Evolutionary conservation across 1,140 invertebrate species (phyloP), one percentile per base, ranked within the genome.

Genomic region (Drosophila sulfurigaster): DNA sequence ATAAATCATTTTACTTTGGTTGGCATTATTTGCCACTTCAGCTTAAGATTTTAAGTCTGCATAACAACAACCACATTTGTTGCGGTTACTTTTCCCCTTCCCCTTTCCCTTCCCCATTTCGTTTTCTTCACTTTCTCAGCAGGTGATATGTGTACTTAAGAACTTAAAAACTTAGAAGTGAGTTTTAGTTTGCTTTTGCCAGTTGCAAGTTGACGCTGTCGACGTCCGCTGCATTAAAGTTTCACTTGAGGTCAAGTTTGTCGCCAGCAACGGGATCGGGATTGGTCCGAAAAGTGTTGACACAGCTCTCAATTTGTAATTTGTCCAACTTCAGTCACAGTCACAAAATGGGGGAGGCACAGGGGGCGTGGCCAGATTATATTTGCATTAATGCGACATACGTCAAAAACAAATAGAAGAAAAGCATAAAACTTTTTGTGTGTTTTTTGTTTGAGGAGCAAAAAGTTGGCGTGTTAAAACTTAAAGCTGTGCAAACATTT

Each of bases 101-200:
- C 1, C 10, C 15, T 2, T 3, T 1, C 45, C 25, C 13, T 11
- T 7, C 1, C 8, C 6, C 30, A 1, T 25, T 4, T 13, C 25
- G 16, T 13, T 7, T n/a, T 35, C 6, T n/a, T 46, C 38, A 25
- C 20, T 25, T 25, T 25, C 20, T 25, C 16, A 49, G 69, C 65
- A 77, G 78, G 78, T 80, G 78, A 79, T 79, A 77, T 79, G 75
- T 79, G 78, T 79, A 69, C 78, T 80, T 80, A 80, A 59, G 58
- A 78, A 80, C 78, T 80, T 80, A 74, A 74, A 78, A 78, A 80
- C 78, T 80, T 78, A 56, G 46, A 16, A 58, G 57, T 46, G 68
- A 78, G 56, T 78, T 79, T 60, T 43, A 60, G 77, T 78, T 75
- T 75, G 58, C 73, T 62, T 57, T 11, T 49, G 0, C 38, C 35